Evolutionary conservation across 2,797 vertebrate species (phyloP), one percentile per base, ranked within the genome.

Genomic region (Pseudomugil tenellus): DNA sequence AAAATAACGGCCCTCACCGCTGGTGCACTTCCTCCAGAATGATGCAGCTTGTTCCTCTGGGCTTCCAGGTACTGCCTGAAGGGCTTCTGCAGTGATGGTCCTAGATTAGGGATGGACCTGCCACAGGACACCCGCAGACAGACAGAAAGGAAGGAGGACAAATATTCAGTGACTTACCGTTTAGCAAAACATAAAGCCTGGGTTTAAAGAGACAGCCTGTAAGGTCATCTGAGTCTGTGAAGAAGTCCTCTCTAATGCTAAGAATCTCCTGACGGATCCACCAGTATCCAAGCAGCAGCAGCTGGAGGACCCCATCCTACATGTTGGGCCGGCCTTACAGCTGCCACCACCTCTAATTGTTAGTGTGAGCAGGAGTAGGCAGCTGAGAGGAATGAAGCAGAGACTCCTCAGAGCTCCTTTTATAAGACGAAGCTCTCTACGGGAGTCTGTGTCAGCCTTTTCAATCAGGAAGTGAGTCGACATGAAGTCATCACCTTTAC

Each of bases 381-480:
- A 89, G 86, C 75, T 77, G 84, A 79, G 77, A 70, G 66, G 86
- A 93, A 48, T 93, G 89, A 88, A 87, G 79, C 82, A 79, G 29
- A 72, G 80, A 64, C 75, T 83, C 80, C 49, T 77, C 58, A 67
- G 71, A 68, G 74, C 84, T 90, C 80, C 87, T 87, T 92, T 94
- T 94, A 94, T 93, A 97, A 94, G 92, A 91, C 90, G 79, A 84
- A 91, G 89, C 94, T 94, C 97, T 95, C 95, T 96, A 96, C 93
- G 96, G 95, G 95, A 95, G 95, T 93, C 94, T 93, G 96, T 96
- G 96, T 96, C 95, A 97, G 94, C 95, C 95, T 93, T 95, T 96
- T 95, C 77, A 94, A 96, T 90, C 93, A 97, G 97, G 97, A 99
- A 98, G 96, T 99, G 98, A 98, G 95, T 99, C 96, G 94, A 81